These are phyloP conservation scores for Cepaea hortensis DNA, from an alignment of 2,888 invertebrate genomes.

Conservation along the genomic window DNA sequence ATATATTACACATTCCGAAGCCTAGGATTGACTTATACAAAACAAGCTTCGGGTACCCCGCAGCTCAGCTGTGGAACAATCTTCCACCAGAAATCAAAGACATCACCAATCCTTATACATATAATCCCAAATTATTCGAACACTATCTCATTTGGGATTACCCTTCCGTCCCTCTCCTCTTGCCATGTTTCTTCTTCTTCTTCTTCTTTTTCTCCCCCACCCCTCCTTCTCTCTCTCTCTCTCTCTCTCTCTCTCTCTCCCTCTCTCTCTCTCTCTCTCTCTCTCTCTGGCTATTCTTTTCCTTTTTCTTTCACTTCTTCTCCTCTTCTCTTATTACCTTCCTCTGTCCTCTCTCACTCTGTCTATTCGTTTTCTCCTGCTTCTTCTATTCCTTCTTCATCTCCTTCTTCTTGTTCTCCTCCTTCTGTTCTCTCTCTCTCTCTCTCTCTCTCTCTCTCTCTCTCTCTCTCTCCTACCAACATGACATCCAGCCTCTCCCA, in stretches of 20 bases:
- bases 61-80: too few species aligned
- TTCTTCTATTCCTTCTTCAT: conserved; percentile 30
- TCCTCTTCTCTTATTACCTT: conserved; percentile 12
- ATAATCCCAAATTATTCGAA: too few species aligned
- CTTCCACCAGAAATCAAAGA: too few species aligned
- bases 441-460: conserved; percentile 8
- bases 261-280: conserved; percentile 3
- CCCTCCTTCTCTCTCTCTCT: not conserved
- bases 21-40: too few species aligned
- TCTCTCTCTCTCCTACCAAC: not conserved
- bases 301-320: not conserved
- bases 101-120: too few species aligned
- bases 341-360: not conserved
- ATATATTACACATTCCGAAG: too few species aligned
- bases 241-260: not conserved
- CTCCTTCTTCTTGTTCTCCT: conserved; percentile 23
- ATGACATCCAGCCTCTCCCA: not conserved
- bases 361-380: conserved; percentile 6
- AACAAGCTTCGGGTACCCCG: too few species aligned
- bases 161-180: too few species aligned
- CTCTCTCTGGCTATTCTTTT: not conserved
- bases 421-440: conserved; percentile 32
- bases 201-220: not conserved
- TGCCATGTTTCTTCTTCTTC: too few species aligned
- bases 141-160: too few species aligned